Evolutionary conservation across 1,140 invertebrate genomes (phyloP).

Genomic region (Gonatopus flavifemur): DNA sequence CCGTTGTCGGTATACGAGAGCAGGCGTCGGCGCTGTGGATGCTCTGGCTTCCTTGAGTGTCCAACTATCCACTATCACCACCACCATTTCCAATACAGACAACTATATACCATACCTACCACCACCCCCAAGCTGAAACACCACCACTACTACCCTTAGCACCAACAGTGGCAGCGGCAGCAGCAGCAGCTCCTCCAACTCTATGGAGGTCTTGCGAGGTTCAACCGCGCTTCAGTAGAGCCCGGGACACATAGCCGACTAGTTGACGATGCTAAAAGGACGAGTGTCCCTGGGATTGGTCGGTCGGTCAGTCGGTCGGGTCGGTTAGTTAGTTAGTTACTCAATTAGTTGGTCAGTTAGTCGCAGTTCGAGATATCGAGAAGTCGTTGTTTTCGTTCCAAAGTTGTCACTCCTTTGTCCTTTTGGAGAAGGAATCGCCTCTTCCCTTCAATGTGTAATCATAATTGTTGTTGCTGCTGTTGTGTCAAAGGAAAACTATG

Average conservation of each 20-base stretch:
- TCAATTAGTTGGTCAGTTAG: too few relatives aligned
- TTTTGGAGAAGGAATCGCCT: too few relatives aligned
- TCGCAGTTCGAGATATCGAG: too few relatives aligned
- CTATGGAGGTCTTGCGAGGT: constrained; percentile 29
- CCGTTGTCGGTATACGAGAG: constrained; percentile 42
- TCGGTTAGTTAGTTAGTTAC: background rate
- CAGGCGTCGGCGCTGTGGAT: constrained; percentile 49
- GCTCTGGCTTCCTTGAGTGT: constrained; percentile 44
- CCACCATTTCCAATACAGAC: constrained; percentile 18
- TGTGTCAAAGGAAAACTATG: too few relatives aligned
- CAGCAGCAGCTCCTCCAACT: constrained; percentile 38
- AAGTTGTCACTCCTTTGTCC: too few relatives aligned
- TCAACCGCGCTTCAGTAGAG: constrained; percentile 42
- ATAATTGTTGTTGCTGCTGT: too few relatives aligned
- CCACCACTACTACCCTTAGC: background rate
- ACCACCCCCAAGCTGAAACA: background rate
- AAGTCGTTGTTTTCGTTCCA: too few relatives aligned
- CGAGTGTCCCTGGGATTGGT: constrained; percentile 24
- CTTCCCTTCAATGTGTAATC: too few relatives aligned
- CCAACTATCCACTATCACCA: constrained; percentile 36
- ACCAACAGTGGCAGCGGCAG: constrained; percentile 7
- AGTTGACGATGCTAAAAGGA: constrained; percentile 20
- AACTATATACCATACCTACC: background rate
- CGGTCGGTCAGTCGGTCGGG: constrained; percentile 12
- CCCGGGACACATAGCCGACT: constrained; percentile 43